These are phyloP conservation scores for Chelonus insularis DNA, from an alignment of 1,140 invertebrate genomes.

Conservation along the genomic window DNA sequence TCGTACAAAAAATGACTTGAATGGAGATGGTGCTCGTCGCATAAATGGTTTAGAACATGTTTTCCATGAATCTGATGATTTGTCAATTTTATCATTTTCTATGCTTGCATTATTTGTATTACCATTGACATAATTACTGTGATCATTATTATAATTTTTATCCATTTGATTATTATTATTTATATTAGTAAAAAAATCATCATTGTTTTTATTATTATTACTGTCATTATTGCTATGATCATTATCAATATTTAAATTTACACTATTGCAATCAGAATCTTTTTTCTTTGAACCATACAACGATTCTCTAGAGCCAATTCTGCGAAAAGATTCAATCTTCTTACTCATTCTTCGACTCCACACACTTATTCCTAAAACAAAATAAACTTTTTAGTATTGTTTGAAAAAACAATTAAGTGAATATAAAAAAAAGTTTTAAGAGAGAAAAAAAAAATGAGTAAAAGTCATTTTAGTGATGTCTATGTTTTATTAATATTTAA, in stretches of 20 bases:
- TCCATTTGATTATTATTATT: slow-evolving; percentile 39
- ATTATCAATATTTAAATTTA: slow-evolving; percentile 35
- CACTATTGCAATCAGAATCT: neutral
- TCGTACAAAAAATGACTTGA: slow-evolving; percentile 73
- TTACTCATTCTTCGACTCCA: slow-evolving; percentile 80
- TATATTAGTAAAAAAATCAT: slow-evolving; percentile 46
- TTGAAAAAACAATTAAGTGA: no score
- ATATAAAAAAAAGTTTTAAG: slow-evolving; percentile 10
- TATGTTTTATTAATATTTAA: no score
- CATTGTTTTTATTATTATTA: slow-evolving; percentile 45
- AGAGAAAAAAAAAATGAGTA: neutral
- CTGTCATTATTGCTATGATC: slow-evolving; percentile 44
- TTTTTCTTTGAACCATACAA: slow-evolving; percentile 46
- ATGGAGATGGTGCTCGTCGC: slow-evolving; percentile 66
- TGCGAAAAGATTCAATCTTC: slow-evolving; percentile 75
- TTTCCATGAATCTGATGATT: slow-evolving; percentile 56
- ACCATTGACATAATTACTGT: slow-evolving; percentile 36
- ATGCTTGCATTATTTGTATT: slow-evolving; percentile 39
- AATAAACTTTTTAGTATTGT: no score
- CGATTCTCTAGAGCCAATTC: slow-evolving; percentile 66
- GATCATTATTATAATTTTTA: slow-evolving; percentile 44
- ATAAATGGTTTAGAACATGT: slow-evolving; percentile 51
- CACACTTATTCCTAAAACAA: slow-evolving; percentile 68
- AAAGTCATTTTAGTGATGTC: no score
- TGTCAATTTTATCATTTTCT: slow-evolving; percentile 46